Evolutionary conservation across 2,888 invertebrate genomes (phyloP).

Genomic region (Rotaria sp.): DNA sequence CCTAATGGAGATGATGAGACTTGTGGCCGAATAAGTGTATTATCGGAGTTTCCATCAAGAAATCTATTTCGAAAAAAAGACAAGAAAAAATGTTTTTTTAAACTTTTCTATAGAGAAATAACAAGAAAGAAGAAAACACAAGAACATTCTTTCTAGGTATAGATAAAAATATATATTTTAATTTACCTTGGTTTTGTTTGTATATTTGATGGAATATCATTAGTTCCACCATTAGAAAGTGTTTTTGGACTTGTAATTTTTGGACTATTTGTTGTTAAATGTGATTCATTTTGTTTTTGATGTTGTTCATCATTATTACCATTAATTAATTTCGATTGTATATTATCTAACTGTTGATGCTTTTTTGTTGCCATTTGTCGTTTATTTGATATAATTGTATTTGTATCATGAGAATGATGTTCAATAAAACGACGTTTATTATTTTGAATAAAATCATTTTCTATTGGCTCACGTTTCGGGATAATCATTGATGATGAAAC

Average conservation of each 20-base stretch:
- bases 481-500: not conserved
- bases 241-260: not conserved
- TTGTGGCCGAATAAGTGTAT: not conserved
- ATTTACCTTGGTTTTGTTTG: not conserved
- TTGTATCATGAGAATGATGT: not conserved
- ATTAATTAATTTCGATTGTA: not conserved
- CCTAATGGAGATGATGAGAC: constrained; percentile 57
- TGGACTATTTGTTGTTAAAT: not conserved
- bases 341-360: not conserved
- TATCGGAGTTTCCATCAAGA: not conserved
- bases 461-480: not conserved
- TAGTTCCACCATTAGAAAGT: not conserved
- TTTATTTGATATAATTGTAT: not conserved
- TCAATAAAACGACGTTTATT: constrained; percentile 10
- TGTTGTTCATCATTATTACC: not conserved
- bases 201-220: not conserved
- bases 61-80: not conserved
- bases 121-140: not conserved
- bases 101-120: not conserved
- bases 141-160: not conserved
- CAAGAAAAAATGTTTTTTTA: not conserved
- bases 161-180: not conserved
- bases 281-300: not conserved
- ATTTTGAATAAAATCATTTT: not conserved
- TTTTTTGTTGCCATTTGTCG: constrained; percentile 24